phyloP scores from a whole-genome alignment of 2,888 invertebrate species.

The Deroplatys truncata region DNA sequence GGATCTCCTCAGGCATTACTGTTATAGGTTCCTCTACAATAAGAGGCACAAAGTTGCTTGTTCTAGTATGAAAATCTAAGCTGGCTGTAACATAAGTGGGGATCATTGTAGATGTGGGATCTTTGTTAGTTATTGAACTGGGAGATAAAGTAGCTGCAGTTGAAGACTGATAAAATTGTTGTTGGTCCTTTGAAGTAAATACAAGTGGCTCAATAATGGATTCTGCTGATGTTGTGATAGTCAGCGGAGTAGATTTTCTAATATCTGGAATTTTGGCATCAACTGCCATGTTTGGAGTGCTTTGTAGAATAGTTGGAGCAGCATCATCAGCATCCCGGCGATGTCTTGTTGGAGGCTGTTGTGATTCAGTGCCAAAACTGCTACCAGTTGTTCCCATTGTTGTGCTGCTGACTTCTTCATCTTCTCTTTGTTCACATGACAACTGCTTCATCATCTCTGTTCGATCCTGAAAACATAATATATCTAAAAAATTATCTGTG shows the following conservation, averaged over 20 bases:
- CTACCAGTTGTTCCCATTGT: background rate
- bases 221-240: background rate
- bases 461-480: constrained; percentile 50
- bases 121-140: background rate
- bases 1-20: background rate
- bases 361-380: constrained; percentile 4
- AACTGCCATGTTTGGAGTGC: background rate
- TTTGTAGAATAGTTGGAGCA: background rate
- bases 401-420: background rate
- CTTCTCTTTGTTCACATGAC: constrained; percentile 44
- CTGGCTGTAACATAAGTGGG: background rate
- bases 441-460: constrained; percentile 57
- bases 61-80: background rate
- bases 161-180: background rate
- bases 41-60: background rate
- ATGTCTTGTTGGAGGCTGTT: constrained; percentile 35
- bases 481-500: background rate
- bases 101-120: background rate
- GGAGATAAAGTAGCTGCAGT: background rate
- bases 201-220: background rate
- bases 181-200: background rate
- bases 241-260: background rate
- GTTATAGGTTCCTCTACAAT: background rate
- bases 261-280: background rate
- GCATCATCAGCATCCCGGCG: constrained; percentile 33